These are phyloP conservation scores for Corbicula japonica DNA, from an alignment of 2,888 invertebrate species.

Conservation along the genomic window DNA sequence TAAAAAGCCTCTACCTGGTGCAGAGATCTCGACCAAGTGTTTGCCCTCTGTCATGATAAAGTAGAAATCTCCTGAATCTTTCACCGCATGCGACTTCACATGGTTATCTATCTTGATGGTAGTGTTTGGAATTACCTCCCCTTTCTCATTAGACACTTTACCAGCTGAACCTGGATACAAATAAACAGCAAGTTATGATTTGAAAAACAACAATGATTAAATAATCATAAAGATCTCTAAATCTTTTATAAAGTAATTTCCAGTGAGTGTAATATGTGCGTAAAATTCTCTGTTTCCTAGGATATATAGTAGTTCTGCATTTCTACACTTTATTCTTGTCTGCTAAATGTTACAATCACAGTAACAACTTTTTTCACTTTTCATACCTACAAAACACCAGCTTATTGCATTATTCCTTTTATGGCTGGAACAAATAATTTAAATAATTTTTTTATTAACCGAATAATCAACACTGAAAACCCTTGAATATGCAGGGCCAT, in stretches of 20 bases:
- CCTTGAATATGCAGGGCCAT: not conserved
- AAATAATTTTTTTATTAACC: not conserved
- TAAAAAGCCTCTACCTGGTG: slow-evolving; percentile 72
- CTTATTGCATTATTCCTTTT: not conserved
- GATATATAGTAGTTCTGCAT: not conserved
- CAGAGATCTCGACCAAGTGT: slow-evolving; percentile 77
- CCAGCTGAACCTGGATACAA: slow-evolving; percentile 75
- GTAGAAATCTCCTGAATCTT: slow-evolving; percentile 74
- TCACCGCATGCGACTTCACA: slow-evolving; percentile 50
- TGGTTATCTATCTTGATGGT: slow-evolving; percentile 74
- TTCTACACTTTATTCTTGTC: not conserved
- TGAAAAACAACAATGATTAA: not conserved
- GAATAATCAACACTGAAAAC: not conserved
- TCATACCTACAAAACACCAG: not conserved
- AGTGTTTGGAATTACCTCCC: slow-evolving; percentile 63
- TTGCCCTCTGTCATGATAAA: slow-evolving; percentile 75
- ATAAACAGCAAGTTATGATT: not conserved
- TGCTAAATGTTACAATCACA: not conserved
- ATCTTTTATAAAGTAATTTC: not conserved
- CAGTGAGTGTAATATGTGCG: not conserved
- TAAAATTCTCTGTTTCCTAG: not conserved
- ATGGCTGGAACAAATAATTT: not conserved
- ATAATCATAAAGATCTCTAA: not conserved
- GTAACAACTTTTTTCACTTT: not conserved
- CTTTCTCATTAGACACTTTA: slow-evolving; percentile 65